These are phyloP conservation scores for Sibirionetta formosa DNA, from an alignment of 2,797 vertebrate species.

Conservation along the genomic window DNA sequence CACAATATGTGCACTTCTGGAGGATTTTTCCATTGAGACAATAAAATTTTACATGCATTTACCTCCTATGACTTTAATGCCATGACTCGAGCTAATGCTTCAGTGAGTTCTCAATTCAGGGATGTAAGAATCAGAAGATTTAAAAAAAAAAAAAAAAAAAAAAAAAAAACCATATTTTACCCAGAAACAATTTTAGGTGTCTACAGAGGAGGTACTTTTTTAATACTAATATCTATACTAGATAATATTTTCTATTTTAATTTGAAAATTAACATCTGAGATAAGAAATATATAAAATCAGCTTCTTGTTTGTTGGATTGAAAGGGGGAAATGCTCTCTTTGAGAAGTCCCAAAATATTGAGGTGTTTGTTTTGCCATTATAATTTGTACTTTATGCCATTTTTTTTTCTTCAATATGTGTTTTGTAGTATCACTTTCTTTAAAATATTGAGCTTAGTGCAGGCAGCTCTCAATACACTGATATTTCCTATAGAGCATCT, in stretches of 20 bases:
- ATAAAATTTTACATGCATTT: neutral
- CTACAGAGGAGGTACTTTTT: neutral
- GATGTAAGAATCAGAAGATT: neutral
- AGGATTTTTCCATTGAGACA: neutral
- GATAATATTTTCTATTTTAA: neutral
- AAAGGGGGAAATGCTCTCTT: neutral
- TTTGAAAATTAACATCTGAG: neutral
- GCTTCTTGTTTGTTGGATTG: neutral
- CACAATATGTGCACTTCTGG: neutral
- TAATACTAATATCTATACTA: too few relatives aligned
- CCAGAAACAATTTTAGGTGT: neutral
- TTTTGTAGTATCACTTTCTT: neutral
- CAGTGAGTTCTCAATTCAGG: neutral
- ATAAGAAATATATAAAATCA: neutral
- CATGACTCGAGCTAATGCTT: neutral
- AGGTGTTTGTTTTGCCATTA: neutral
- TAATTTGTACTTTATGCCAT: neutral
- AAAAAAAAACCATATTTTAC: neutral
- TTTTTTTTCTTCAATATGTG: neutral
- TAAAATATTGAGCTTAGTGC: neutral
- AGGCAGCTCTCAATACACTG: neutral
- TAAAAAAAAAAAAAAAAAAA: neutral
- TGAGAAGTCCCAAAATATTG: neutral
- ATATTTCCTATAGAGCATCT: neutral
- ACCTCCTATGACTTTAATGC: neutral